These are phyloP conservation scores for Aythya baeri DNA, from an alignment of 2,113 vertebrate species.

Conservation along the genomic window DNA sequence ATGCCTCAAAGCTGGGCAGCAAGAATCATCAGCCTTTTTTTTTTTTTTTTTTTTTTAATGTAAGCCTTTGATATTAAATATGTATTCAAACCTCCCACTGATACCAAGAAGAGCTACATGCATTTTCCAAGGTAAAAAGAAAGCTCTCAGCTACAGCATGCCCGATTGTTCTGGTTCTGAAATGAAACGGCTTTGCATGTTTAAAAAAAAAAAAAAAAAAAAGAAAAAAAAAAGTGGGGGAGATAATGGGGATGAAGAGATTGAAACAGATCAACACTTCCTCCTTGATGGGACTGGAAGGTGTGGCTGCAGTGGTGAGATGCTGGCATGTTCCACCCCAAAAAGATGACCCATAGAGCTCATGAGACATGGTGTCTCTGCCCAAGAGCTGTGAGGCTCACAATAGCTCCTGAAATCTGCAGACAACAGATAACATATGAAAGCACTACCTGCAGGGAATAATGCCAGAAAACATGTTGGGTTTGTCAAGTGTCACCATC, in stretches of 20 bases:
- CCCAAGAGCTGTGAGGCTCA: not conserved
- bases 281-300: not conserved
- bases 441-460: not conserved
- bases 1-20: not conserved
- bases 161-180: not conserved
- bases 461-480: not conserved
- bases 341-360: not conserved
- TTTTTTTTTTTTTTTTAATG: not conserved
- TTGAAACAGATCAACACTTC: not conserved
- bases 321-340: not conserved
- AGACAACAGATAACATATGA: not conserved
- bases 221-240: too few relatives aligned
- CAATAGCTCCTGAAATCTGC: not conserved
- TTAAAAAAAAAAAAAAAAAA: too few relatives aligned
- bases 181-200: not conserved
- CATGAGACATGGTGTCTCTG: not conserved
- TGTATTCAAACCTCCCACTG: not conserved
- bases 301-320: not conserved
- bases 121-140: not conserved
- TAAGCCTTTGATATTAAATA: not conserved
- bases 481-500: not conserved
- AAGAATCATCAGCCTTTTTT: not conserved
- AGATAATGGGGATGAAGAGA: not conserved
- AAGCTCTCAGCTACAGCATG: not conserved
- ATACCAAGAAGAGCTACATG: not conserved